A percentile compares a stretch with the other conserved stretches of the same genome.
These are phyloP conservation scores for Prinia subflava DNA, from an alignment of 2,113 vertebrate species.

Conservation along the genomic window DNA sequence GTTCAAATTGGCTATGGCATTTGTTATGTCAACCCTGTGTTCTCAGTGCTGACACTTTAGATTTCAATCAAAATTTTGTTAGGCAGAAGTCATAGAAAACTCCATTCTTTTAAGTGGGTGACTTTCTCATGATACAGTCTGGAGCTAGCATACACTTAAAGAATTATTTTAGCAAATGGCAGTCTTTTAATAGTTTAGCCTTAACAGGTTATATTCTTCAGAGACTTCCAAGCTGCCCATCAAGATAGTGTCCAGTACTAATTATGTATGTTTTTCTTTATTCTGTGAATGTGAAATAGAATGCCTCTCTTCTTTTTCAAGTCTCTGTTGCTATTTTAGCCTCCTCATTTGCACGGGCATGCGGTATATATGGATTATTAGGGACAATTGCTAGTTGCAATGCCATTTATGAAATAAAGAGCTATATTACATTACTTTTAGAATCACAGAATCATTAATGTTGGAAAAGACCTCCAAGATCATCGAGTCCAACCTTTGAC, in stretches of 20 bases:
- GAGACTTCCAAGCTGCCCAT: neutral
- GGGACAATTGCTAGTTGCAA: neutral
- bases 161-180: neutral
- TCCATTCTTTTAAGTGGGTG: neutral
- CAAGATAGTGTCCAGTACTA: neutral
- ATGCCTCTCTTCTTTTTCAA: neutral
- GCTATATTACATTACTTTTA: neutral
- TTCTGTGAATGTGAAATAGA: neutral
- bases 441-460: neutral
- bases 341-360: neutral
- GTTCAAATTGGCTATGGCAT: constrained; percentile 55
- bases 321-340: neutral
- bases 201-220: neutral
- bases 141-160: neutral
- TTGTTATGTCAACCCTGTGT: constrained; percentile 57
- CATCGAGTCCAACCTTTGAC: neutral
- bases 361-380: neutral
- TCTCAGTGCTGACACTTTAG: constrained; percentile 53
- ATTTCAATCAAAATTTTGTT: constrained; percentile 49
- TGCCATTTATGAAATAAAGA: neutral
- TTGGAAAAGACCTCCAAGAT: neutral
- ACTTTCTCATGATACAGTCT: neutral
- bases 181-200: neutral
- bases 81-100: constrained; percentile 28
- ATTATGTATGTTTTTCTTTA: neutral